Base-by-base conservation (phyloP, 2,888 invertebrate genomes). In the Galeopsomyia nigrocyanea region DNA sequence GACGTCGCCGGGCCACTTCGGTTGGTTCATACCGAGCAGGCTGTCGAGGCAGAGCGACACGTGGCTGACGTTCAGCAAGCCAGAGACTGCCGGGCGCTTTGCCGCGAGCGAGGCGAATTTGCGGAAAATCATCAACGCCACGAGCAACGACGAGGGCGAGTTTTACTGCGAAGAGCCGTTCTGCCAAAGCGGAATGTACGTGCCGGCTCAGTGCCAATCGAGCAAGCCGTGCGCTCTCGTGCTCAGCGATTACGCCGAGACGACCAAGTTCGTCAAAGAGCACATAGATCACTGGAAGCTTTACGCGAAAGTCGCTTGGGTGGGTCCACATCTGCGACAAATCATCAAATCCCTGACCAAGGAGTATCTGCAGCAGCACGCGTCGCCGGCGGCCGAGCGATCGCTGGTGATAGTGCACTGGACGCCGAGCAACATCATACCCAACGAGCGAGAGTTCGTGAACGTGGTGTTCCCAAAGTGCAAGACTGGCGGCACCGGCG, bases 281-380 rank as follows among this genome's bases (percentile, higher is more conserved):
- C 92, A 93, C 78, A 91, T 94, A 53, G 83, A 88, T 14, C 87
- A 89, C 68, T 87, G 91, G 65, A 86, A 89, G 47, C 86, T 93
- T 16, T 89, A 88, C 75, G 90, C 93, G 0, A 91, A 90, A 80
- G 90, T 94, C 0, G 87, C 90, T 6, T 94, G 93, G 93, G 85
- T 94, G 16, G 94, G 93, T 0, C 82, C 88, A 0, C 87, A 90
- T 75, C 87, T 94, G 58, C 85, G 84, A 68, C 74, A 82, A 6
- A 87, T 87, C 0, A 81, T 88, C 0, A 80, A 84, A 16, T 77
- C 80, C 13, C 77, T 91, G n/a, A 85, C 83, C 21, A 77, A 81
- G 1, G 79, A 80, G 49, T 87, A 87, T 71, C 66, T 74, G 46
- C 63, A 77, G 46, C 3, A 58, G 0, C 17, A 69, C 0, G 68